A percentile compares a stretch with the other conserved stretches of the same genome.
Evolutionary conservation across 1,140 invertebrate genomes (phyloP).

Genomic region (Asbolus verrucosus): DNA sequence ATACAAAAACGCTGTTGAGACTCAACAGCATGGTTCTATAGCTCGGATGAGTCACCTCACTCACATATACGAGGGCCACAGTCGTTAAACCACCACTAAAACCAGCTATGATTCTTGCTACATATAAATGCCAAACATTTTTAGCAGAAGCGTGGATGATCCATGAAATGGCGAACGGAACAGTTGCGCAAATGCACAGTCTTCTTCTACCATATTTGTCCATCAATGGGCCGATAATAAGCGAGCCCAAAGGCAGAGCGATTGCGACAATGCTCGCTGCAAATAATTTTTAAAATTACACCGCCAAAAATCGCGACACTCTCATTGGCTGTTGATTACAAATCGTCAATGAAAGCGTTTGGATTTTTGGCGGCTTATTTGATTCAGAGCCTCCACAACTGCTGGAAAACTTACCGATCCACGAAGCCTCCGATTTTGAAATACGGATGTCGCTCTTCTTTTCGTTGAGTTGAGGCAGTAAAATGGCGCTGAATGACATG

Average conservation of each 20-base stretch:
- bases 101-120: constrained; percentile 68
- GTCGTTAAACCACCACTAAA: constrained; percentile 68
- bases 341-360: too few relatives aligned
- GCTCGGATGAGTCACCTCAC: constrained; percentile 69
- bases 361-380: too few relatives aligned
- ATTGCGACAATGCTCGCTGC: constrained; percentile 71
- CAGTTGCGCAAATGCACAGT: constrained; percentile 68
- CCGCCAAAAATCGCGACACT: not conserved
- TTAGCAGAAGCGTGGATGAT: constrained; percentile 66
- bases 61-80: constrained; percentile 69
- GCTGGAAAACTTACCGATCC: constrained; percentile 70
- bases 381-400: too few relatives aligned
- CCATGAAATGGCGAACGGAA: constrained; percentile 73
- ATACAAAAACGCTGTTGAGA: constrained; percentile 70
- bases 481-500: constrained; percentile 69
- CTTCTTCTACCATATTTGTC: constrained; percentile 74
- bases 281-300: constrained; percentile 51
- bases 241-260: constrained; percentile 68
- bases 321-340: too few relatives aligned
- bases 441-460: constrained; percentile 57
- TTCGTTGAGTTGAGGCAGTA: constrained; percentile 65
- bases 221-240: constrained; percentile 71
- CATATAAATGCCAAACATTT: constrained; percentile 65
- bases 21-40: constrained; percentile 69
- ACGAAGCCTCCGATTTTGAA: constrained; percentile 64